Percentiles rank a stretch among this genome's conserved stretches.
These are phyloP conservation scores for Peromyscus attwateri DNA, from an alignment of 2,797 vertebrate species.

Conservation along the genomic window DNA sequence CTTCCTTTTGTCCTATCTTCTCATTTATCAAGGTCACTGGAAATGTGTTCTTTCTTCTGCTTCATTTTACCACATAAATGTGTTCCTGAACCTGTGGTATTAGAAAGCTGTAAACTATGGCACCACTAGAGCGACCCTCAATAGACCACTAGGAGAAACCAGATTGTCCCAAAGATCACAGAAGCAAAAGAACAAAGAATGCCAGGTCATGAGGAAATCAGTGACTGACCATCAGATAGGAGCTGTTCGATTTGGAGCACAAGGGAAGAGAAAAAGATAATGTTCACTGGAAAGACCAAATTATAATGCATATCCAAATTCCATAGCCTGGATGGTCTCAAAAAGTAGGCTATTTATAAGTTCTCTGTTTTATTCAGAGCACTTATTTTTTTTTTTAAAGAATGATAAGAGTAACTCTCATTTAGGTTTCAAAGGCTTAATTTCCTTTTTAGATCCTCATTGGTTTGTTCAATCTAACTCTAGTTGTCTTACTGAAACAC, in stretches of 20 bases:
- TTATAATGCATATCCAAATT: constrained; percentile 27
- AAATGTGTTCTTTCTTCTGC: constrained; percentile 28
- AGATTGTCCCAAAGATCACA: background rate
- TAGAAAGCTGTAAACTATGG: constrained; percentile 47
- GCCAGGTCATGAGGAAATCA: constrained; percentile 24
- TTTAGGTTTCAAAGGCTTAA: background rate
- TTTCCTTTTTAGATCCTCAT: background rate
- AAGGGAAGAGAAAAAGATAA: constrained; percentile 15
- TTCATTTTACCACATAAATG: constrained; percentile 48
- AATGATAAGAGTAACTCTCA: constrained; percentile 8
- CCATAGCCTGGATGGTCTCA: constrained; percentile 14
- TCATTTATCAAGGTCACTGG: constrained; percentile 61
- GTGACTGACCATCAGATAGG: background rate
- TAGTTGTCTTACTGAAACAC: background rate
- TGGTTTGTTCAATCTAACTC: constrained; percentile 25
- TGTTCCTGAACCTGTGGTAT: constrained; percentile 13
- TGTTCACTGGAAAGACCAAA: constrained; percentile 28
- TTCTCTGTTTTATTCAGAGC: constrained; percentile 1
- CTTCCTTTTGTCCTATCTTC: constrained; percentile 44
- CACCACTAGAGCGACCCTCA: background rate
- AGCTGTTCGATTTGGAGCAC: background rate
- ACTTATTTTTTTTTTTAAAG: background rate
- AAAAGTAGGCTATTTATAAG: background rate
- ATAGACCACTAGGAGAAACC: background rate
- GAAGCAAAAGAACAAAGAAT: constrained; percentile 25